Base-by-base conservation (phyloP, 2,113 vertebrate species). In the Apus apus region DNA sequence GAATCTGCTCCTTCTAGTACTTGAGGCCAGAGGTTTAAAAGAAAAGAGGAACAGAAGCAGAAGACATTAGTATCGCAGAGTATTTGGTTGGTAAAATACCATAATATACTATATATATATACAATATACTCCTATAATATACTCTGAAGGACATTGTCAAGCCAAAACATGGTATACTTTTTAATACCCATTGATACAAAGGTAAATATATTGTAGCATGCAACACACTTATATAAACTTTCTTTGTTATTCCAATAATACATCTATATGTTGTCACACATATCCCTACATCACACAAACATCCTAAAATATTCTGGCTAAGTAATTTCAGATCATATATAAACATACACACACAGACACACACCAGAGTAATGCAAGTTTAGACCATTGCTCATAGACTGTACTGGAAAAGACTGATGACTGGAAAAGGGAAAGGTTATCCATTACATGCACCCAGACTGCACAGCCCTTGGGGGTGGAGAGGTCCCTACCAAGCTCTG, bases 401-500 rank as follows among this genome's bases (percentile, higher is more conserved):
- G 15, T 34, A 2, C 57, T 91, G 61, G 65, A 62, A 61, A 54
- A 18, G 56, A 30, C 1, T 2, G 43, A 23, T 66, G 76, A 5
- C 36, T 76, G n/a, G 25, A 66, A 86, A 77, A 78, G 34, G 73
- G 46, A 56, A 7, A 5, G 3, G 8, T 60, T 72, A 46, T 13
- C 43, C 4, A 5, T n/a, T 19, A 29, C 8, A 48, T 0, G 4
- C 20, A 60, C 26, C 11, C 13, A 25, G 34, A 30, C 18, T 32
- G 46, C 36, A 27, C 0, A 1, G 48, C 14, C 27, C 11, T 12
- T 21, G 13, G 3, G 54, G 22, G 8, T 36, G 30, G 8, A 18
- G 32, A 79, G 13, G 36, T 46, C 36, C 26, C 50, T 48, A 18
- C 58, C 58, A 56, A 54, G 64, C 51, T 66, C 74, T 74, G 72